Percentiles rank a stretch among this genome's conserved stretches.
phyloP scores from a whole-genome alignment of 2,113 vertebrate species.

The Passer montanus region DNA sequence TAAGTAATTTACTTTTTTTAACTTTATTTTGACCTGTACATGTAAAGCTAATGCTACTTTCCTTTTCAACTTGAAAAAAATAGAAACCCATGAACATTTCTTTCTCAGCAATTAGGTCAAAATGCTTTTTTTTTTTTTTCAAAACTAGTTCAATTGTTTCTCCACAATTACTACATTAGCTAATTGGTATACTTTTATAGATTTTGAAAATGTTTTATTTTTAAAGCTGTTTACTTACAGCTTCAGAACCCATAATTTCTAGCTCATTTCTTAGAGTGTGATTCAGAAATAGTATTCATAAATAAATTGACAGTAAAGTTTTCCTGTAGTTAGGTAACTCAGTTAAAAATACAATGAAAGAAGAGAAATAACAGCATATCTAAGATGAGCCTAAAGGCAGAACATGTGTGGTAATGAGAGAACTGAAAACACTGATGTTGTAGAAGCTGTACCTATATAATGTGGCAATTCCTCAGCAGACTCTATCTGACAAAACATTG shows the following conservation, averaged over 20 bases:
- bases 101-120: not conserved
- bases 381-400: not conserved
- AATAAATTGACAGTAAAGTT: not conserved
- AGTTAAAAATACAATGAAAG: not conserved
- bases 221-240: not conserved
- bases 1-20: not conserved
- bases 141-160: not conserved
- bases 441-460: not conserved
- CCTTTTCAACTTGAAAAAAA: not conserved
- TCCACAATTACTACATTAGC: not conserved
- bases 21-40: not conserved
- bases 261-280: not conserved
- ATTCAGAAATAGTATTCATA: not conserved
- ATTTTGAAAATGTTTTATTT: not conserved
- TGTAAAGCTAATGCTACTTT: not conserved
- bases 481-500: not conserved
- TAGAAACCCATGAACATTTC: not conserved
- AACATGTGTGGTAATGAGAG: not conserved
- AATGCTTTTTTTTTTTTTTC: not conserved
- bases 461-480: not conserved
- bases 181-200: not conserved
- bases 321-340: not conserved
- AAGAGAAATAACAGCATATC: not conserved
- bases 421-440: not conserved
- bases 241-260: not conserved